Conservation (phyloP, 1,140 invertebrate genomes). For the Drosophila azteca region DNA sequence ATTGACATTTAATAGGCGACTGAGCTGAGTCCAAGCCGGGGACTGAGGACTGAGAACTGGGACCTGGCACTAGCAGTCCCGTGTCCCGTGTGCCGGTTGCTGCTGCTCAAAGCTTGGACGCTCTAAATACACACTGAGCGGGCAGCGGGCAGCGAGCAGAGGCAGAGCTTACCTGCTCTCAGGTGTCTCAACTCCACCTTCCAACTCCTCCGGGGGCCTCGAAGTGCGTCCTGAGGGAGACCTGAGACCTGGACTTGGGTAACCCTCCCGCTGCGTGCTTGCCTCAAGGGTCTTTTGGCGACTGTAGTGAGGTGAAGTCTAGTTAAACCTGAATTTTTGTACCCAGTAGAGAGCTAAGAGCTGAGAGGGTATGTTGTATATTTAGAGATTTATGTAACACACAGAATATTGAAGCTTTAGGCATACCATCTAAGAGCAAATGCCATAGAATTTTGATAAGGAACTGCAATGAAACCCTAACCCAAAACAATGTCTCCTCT, state of each 20-base stretch:
- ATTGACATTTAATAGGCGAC: conserved; percentile 82
- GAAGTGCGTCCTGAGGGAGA: conserved; percentile 31
- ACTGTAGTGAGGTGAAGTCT: conserved; percentile 37
- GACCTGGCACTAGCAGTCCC: no score
- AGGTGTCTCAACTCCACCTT: conserved; percentile 13
- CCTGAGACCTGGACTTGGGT: neutral
- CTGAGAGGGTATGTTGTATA: neutral
- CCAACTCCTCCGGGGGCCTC: conserved; percentile 4
- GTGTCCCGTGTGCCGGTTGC: neutral
- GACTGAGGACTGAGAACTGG: no score
- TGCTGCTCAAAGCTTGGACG: conserved; percentile 45
- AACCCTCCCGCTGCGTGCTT: conserved; percentile 21
- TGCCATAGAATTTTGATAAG: neutral
- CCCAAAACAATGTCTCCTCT: no score
- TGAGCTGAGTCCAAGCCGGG: conserved; percentile 10
- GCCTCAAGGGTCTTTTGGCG: conserved; percentile 5
- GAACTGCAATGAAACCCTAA: neutral
- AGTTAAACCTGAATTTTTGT: conserved; percentile 69
- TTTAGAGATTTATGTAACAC: no score
- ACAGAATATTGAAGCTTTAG: neutral
- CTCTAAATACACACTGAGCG: conserved; percentile 52
- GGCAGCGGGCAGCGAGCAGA: conserved; percentile 17
- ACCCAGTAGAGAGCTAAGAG: conserved; percentile 5
- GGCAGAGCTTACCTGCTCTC: conserved; percentile 33
- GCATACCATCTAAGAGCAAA: no score